Conservation (phyloP, 2,888 invertebrate species). For the Ametastegia equiseti region DNA sequence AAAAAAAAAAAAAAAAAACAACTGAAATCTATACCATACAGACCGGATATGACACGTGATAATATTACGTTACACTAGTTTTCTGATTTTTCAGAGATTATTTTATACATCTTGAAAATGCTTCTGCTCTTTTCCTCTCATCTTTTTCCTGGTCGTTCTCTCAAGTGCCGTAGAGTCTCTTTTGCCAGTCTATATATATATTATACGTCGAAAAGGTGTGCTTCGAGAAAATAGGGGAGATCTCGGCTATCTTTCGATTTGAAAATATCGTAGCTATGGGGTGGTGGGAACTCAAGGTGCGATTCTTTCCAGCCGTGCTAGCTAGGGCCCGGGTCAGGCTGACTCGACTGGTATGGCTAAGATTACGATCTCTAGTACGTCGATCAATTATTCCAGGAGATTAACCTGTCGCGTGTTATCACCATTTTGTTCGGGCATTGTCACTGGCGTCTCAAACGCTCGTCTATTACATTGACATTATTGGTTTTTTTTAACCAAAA, state of each 20-base stretch:
- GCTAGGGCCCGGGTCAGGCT: conserved; percentile 31
- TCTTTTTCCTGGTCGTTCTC: background rate
- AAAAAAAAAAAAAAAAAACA: background rate
- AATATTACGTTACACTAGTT: background rate
- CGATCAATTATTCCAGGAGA: conserved; percentile 63
- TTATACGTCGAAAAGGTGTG: too few relatives aligned
- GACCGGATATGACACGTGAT: background rate
- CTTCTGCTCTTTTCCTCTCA: background rate
- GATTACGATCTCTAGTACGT: conserved; percentile 62
- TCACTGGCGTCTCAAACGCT: conserved; percentile 55
- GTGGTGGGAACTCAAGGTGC: conserved; percentile 3
- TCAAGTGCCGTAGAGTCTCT: too few relatives aligned
- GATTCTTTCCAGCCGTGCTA: too few relatives aligned
- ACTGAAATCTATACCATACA: background rate
- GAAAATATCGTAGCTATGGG: background rate
- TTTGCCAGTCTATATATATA: too few relatives aligned
- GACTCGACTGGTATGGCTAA: conserved; percentile 50
- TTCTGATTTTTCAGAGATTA: too few relatives aligned
- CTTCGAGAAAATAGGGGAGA: background rate
- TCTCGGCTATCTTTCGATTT: background rate
- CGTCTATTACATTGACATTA: conserved; percentile 50
- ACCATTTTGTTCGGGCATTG: conserved; percentile 57
- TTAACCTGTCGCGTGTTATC: conserved; percentile 64
- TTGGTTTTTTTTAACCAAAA: conserved; percentile 42
- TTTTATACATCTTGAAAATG: too few relatives aligned